Base-by-base conservation (phyloP, 1,140 invertebrate species). In the Colletes latitarsis region DNA sequence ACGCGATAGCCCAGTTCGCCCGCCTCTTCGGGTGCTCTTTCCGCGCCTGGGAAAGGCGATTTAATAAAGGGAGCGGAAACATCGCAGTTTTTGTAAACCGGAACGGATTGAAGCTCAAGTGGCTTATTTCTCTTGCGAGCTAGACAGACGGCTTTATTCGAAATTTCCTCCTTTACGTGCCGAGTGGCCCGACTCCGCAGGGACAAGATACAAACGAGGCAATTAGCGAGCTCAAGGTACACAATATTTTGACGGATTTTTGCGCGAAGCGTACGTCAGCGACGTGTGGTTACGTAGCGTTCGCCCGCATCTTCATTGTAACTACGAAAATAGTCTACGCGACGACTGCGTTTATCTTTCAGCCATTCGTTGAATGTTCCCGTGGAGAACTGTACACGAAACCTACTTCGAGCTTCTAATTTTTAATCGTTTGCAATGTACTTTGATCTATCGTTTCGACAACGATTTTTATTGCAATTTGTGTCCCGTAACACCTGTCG, bases 21-120 rank as follows among this genome's bases (percentile, higher is more conserved):
- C n/a, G 62, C 15, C 52, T 49, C 52, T 52, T 66, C 52, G 52
- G 53, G 53, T 39, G 12, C 21, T 68, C 66, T 66, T 66, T 57
- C 70, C 69, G 41, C 30, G 49, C 21, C 3, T 62, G 21, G 30
- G 46, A 46, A 58, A 68, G 63, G 63, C 78, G 78, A 80, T 68
- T 80, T 75, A 74, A 74, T 67, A 75, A 75, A 75, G 72, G 53
- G 63, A 80, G 72, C 62, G 72, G 58, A 80, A 80, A 60, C 78
- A 80, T 66, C 43, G 70, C 46, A 75, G 72, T 80, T 80, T 58
- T 68, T 68, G 78, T 75, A 80, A 80, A 52, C 58, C 46, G 78
- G n/a, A 75, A 75, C 46, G 63, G 72, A 80, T 80, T 80, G 72
- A 73, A 80, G 63, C 62, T 64, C 58, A 69, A 78, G 69, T 72